phyloP scores from a whole-genome alignment of 2,113 vertebrate genomes.

The Paramisgurnus dabryanus region DNA sequence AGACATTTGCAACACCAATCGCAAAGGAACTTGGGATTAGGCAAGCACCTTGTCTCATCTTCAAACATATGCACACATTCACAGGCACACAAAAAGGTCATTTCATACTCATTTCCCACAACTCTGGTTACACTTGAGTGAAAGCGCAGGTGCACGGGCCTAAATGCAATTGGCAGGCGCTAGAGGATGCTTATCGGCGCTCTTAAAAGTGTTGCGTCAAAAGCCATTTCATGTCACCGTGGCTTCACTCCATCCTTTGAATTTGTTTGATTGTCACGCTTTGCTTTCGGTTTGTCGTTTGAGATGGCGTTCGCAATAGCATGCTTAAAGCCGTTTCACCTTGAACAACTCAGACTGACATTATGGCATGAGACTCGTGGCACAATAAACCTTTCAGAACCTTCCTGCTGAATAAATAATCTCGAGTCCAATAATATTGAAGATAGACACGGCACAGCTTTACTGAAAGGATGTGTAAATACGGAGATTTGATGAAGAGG shows the following conservation, averaged over 20 bases:
- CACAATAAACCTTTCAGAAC: conserved; percentile 1
- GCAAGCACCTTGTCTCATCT: conserved; percentile 90
- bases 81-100: conserved; percentile 83
- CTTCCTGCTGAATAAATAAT: conserved; percentile 8
- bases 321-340: conserved; percentile 36
- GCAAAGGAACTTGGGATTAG: conserved; percentile 85
- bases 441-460: neutral
- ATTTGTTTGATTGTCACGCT: conserved; percentile 66
- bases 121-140: conserved; percentile 62
- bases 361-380: neutral
- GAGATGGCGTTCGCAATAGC: conserved; percentile 29
- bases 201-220: conserved; percentile 85
- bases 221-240: conserved; percentile 69
- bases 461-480: conserved; percentile 13
- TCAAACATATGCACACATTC: conserved; percentile 72
- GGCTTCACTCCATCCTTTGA: conserved; percentile 79
- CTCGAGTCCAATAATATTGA: neutral
- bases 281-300: conserved; percentile 48
- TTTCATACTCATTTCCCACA: conserved; percentile 85
- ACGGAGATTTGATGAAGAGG: conserved; percentile 36
- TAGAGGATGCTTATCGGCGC: conserved; percentile 75
- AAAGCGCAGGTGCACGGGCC: conserved; percentile 35
- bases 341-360: conserved; percentile 17
- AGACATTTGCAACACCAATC: conserved; percentile 93
- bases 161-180: conserved; percentile 66